Percentiles rank a stretch among this genome's conserved stretches.
Evolutionary conservation across 2,113 vertebrate species (phyloP).

Genomic region (Cynocephalus volans): DNA sequence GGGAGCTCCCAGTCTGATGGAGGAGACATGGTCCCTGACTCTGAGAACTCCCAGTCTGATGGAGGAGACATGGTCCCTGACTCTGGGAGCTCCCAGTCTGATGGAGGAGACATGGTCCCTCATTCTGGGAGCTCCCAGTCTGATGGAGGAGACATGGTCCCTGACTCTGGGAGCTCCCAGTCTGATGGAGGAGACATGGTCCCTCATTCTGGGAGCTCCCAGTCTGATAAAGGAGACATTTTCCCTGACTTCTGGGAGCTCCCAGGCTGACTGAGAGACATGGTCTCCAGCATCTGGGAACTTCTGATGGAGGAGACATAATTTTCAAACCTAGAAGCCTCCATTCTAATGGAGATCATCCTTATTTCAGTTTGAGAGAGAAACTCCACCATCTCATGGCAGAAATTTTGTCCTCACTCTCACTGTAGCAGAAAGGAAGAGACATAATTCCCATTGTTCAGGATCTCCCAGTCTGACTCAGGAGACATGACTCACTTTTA

Average conservation of each 20-base stretch:
- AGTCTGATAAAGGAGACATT: background rate
- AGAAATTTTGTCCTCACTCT: background rate
- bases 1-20: conserved; percentile 45
- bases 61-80: background rate
- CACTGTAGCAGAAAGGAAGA: background rate
- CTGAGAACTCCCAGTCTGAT: conserved; percentile 21
- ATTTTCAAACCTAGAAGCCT: background rate
- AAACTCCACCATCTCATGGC: background rate
- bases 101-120: conserved; percentile 9
- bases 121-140: background rate
- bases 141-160: background rate
- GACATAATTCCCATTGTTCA: rapidly evolving
- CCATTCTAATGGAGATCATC: background rate
- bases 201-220: background rate
- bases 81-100: background rate
- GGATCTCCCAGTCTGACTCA: background rate
- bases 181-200: background rate
- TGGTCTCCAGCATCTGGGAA: background rate
- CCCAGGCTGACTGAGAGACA: background rate
- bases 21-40: background rate
- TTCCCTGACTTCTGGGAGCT: background rate
- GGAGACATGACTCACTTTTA: rapidly evolving
- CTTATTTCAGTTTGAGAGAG: background rate
- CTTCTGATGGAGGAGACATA: background rate
- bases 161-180: background rate